A percentile compares a stretch with the other conserved stretches of the same genome.
Conservation (phyloP, 2,113 vertebrate species). For the Serilophus lunatus region DNA sequence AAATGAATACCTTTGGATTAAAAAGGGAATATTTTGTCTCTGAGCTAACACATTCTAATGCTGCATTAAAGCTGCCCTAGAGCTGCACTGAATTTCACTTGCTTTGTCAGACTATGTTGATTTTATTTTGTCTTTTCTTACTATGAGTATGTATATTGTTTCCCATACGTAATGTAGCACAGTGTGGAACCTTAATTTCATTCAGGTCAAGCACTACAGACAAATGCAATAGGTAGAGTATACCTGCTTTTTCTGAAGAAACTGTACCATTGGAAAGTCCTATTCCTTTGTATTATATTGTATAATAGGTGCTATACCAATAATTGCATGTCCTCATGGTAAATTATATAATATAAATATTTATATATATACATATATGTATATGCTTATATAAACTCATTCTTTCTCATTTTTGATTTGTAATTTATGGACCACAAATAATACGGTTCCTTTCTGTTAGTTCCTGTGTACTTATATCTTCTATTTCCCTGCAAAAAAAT, state of each 20-base stretch:
- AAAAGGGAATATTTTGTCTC: conserved; percentile 67
- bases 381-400: conserved; percentile 74
- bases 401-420: conserved; percentile 71
- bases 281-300: conserved; percentile 86
- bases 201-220: conserved; percentile 71
- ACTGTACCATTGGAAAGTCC: conserved; percentile 68
- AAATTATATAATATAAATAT: conserved; percentile 82
- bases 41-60: conserved; percentile 69
- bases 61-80: conserved; percentile 74
- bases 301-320: conserved; percentile 79
- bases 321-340: conserved; percentile 84
- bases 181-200: conserved; percentile 69
- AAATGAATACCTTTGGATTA: conserved; percentile 70
- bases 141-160: conserved; percentile 54
- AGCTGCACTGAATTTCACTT: conserved; percentile 73
- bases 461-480: conserved; percentile 60
- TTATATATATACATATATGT: conserved; percentile 76
- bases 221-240: conserved; percentile 72
- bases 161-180: conserved; percentile 73
- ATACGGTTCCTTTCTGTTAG: conserved; percentile 58
- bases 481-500: background rate
- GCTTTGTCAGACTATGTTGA: conserved; percentile 64
- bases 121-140: conserved; percentile 22
- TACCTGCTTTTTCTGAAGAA: conserved; percentile 72
- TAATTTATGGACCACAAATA: conserved; percentile 69